Base-by-base conservation (phyloP, 2,888 invertebrate genomes). In the Odontocerum albicorne region DNA sequence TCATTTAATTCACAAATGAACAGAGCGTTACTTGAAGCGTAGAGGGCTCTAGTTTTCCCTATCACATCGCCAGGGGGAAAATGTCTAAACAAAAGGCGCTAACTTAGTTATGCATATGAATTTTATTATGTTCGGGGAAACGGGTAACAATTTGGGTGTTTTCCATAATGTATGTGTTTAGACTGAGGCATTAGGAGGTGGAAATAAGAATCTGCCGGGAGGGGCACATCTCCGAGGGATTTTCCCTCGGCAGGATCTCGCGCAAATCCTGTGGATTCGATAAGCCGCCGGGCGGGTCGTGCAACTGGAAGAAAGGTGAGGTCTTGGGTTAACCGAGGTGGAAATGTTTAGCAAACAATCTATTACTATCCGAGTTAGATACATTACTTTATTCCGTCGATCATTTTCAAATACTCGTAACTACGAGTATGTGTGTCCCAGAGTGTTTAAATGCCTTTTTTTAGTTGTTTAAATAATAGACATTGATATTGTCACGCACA, bases 61-160 rank as follows among this genome's bases (percentile, higher is more conserved):
- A 13, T 17, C 43, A 40, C 40, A 35, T 49, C 57, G 20, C 45
- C 39, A n/a, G 15, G 40, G 16, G 51, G 44, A 59, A 55, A 38
- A 51, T 27, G 51, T 55, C 55, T 52, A 59, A 59, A 53, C n/a
- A 52, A 59, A 59, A 53, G 56, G 56, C 56, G 59, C 46, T 59
- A 59, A 56, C 56, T 56, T 50, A 56, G 59, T 59, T 59, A 59
- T 56, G 59, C 59, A 59, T 59, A 59, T 59, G 59, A 59, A 56
- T 59, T 59, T 59, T 56, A 59, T 59, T 56, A 59, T 49, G 40
- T 51, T 40, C 20, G 42, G 55, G 55, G 49, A 58, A 58, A 50
- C 39, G 50, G 52, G 56, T 53, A 56, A 56, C 56, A 52, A 59
- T 56, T 53, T 53, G 32, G 32, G 40, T 35, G 53, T 47, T 52